These are phyloP conservation scores for Tenthredo notha DNA, from an alignment of 2,888 invertebrate species.

Conservation along the genomic window DNA sequence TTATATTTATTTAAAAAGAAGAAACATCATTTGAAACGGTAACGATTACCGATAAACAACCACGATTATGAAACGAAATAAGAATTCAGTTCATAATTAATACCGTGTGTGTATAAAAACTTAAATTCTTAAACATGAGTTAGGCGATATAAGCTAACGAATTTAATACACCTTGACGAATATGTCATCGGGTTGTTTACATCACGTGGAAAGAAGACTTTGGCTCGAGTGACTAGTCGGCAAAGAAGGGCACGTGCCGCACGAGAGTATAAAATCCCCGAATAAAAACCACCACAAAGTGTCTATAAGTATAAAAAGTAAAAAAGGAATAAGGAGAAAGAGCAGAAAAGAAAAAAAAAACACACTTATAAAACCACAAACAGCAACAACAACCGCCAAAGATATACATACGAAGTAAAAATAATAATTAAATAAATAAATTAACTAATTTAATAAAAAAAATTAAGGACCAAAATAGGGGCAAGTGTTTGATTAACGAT, in stretches of 20 bases:
- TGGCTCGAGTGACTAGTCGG: constrained; percentile 14
- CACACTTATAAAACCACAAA: background rate
- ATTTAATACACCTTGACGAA: constrained; percentile 55
- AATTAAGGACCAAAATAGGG: background rate
- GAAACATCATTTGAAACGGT: background rate
- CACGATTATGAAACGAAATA: background rate
- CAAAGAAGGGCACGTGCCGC: constrained; percentile 12
- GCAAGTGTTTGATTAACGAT: background rate
- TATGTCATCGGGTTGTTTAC: constrained; percentile 46
- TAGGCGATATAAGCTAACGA: background rate
- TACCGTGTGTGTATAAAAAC: background rate
- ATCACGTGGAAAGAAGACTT: constrained; percentile 41
- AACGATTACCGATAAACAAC: background rate
- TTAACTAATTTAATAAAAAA: background rate
- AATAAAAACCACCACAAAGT: background rate
- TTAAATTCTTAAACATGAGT: background rate
- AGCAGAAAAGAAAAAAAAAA: background rate
- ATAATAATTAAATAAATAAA: background rate
- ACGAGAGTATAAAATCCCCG: background rate
- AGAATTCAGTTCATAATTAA: background rate
- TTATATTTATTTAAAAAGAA: background rate
- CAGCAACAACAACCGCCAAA: background rate
- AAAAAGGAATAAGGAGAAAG: background rate
- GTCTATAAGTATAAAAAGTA: background rate
- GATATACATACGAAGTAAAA: background rate